Base-by-base conservation (phyloP, 2,797 vertebrate species). In the Ctenochaetus hawaiiensis region DNA sequence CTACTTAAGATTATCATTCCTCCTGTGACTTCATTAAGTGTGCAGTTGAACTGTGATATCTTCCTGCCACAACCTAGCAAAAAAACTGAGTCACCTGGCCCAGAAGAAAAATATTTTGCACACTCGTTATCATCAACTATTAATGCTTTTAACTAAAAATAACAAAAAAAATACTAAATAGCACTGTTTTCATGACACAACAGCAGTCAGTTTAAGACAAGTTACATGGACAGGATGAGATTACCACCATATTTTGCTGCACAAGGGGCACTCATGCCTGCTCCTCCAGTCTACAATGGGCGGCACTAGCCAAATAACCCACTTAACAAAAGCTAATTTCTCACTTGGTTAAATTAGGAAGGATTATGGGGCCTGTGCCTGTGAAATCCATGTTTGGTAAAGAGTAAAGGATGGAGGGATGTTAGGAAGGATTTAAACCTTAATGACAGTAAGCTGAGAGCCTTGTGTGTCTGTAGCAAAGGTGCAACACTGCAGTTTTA, bases 291-390 rank as follows among this genome's bases (percentile, higher is more conserved):
- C 69, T 56, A 90, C 87, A 91, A 88, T 92, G 89, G 92, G 89
- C 81, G 92, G 89, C 81, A 61, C 58, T 49, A 85, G 87, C 92
- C 93, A 93, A 94, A 94, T 92, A 88, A 87, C 91, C 26, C 93
- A 94, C 94, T 95, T 94, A 94, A 94, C 94, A 93, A 93, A 89
- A 94, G 93, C 94, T 95, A 87, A 95, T 95, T 95, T 95, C 93
- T 95, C 94, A 94, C 93, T 93, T 92, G 91, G 94, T 94, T 96
- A 95, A 92, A 93, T 92, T 92, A 80, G 87, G 83, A 72, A 63
- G 94, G 94, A 94, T 95, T 95, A 95, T 90, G 82, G 91, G 78
- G 80, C 81, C 88, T 77, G 91, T 80, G 83, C 81, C 76, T 83
- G 83, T 78, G 80, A 91, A 89, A 92, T 91, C 89, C 91, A 80